Conservation (phyloP, 2,888 invertebrate species). For the Philopedon plagiatum region DNA sequence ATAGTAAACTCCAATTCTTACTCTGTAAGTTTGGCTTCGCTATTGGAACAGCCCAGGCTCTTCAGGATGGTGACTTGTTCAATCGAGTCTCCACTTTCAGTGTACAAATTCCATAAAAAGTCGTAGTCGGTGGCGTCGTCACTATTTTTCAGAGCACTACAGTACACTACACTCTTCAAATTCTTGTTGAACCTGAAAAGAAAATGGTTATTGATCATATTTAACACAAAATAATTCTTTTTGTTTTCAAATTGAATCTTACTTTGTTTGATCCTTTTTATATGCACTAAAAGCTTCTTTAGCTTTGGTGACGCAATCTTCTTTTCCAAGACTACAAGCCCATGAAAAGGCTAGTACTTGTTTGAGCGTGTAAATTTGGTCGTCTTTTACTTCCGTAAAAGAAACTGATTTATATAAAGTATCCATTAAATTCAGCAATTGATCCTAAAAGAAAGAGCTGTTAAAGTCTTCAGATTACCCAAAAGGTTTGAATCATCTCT, state of each 20-base stretch:
- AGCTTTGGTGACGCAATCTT: conserved; percentile 72
- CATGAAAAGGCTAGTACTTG: conserved; percentile 73
- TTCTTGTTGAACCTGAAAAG: conserved; percentile 73
- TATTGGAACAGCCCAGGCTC: conserved; percentile 78
- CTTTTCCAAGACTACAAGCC: conserved; percentile 75
- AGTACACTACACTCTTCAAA: conserved; percentile 80
- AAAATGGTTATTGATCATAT: too few species aligned
- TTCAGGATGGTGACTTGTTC: conserved; percentile 78
- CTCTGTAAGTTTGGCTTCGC: conserved; percentile 72
- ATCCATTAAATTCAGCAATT: conserved; percentile 19
- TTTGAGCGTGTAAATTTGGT: conserved; percentile 72
- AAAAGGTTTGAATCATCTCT: too few species aligned
- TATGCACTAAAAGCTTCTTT: conserved; percentile 46
- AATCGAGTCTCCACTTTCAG: conserved; percentile 72
- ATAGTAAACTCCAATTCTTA: conserved; percentile 63
- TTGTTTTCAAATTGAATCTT: background rate
- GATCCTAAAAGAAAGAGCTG: conserved; percentile 27
- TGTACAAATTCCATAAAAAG: conserved; percentile 74
- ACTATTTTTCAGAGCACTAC: conserved; percentile 79
- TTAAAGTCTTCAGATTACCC: too few species aligned
- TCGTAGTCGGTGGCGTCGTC: conserved; percentile 73
- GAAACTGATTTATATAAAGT: conserved; percentile 29
- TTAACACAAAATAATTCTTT: too few species aligned
- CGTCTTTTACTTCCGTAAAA: conserved; percentile 16
- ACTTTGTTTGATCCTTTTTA: conserved; percentile 16